Evolutionary conservation across 2,797 vertebrate species (phyloP), one percentile per base, ranked within the genome.

Genomic region (Oreonectes daqikongensis): DNA sequence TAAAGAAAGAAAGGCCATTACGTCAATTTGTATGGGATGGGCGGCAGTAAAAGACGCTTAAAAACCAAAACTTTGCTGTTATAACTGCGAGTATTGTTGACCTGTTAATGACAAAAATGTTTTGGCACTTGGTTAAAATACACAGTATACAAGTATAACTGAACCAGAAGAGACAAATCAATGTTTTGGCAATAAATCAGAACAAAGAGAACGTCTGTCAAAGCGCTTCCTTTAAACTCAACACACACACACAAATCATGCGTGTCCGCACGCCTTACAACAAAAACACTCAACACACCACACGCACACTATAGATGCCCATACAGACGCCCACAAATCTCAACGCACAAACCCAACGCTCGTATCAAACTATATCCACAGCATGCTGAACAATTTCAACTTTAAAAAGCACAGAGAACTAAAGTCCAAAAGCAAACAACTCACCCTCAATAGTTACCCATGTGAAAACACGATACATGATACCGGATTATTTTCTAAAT

Each of bases 281-380:
- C 44, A 79, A 28, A 79, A 9, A 74, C 40, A 63, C n/a, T 18
- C 28, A 60, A 79, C 4, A 42, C 59, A 81, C 35, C 44, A 14
- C 18, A 44, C 2, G 42, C 32, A 64, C 61, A 20, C 35, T 28
- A 30, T 59, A 3, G 4, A 5, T 30, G 50, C 8, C n/a, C 8
- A 32, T 38, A 75, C 10, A 40, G 17, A 65, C 20, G 10, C 59
- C 55, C 55, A 72, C 57, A 61, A 61, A 61, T 17, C 22, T 7
- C 22, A 9, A 20, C 26, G 24, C 20, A 60, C 32, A 40, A 42
- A 55, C n/a, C 5, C 60, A 44, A 22, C 50, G 22, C 38, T 50
- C 59, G 17, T 66, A n/a, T n/a, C n/a, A n/a, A n/a, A n/a, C n/a
- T n/a, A n/a, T n/a, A n/a, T n/a, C n/a, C 32, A 28, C 11, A 53